Percentiles rank a stretch among this genome's conserved stretches.
phyloP scores from a whole-genome alignment of 2,888 invertebrate species.

The Acanthoscelides obtectus region DNA sequence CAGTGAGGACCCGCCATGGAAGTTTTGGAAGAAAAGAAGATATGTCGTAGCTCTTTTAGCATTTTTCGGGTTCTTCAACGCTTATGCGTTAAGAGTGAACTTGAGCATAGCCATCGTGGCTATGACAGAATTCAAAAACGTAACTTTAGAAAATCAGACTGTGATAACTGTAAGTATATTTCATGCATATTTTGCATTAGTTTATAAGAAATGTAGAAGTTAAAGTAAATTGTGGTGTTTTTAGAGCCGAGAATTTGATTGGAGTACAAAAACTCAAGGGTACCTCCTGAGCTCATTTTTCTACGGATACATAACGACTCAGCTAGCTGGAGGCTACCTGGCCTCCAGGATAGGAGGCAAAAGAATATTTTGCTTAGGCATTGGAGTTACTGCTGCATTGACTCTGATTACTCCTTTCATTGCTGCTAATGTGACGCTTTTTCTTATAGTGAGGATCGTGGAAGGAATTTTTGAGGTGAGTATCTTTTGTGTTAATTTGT shows the following conservation, averaged over 20 bases:
- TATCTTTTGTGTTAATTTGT: too few species aligned
- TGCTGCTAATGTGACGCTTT: slow-evolving; percentile 64
- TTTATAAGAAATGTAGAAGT: too few species aligned
- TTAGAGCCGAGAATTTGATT: slow-evolving; percentile 71
- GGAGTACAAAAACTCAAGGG: slow-evolving; percentile 75
- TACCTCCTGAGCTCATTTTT: slow-evolving; percentile 82
- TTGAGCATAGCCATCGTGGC: slow-evolving; percentile 90
- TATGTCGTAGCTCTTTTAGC: slow-evolving; percentile 72
- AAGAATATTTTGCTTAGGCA: slow-evolving; percentile 72
- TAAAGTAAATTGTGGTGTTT: slow-evolving; percentile 2
- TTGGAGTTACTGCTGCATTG: slow-evolving; percentile 71
- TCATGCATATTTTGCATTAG: neutral
- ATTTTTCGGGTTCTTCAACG: slow-evolving; percentile 81
- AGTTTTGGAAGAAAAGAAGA: slow-evolving; percentile 69
- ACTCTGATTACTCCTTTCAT: slow-evolving; percentile 77
- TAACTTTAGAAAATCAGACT: slow-evolving; percentile 60
- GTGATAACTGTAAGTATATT: slow-evolving; percentile 52
- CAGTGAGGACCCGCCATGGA: slow-evolving; percentile 48
- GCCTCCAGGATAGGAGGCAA: slow-evolving; percentile 83
- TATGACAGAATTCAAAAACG: slow-evolving; percentile 73
- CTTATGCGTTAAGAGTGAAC: slow-evolving; percentile 80
- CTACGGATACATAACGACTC: slow-evolving; percentile 83
- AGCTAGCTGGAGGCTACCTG: slow-evolving; percentile 78
- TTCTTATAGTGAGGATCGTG: slow-evolving; percentile 61
- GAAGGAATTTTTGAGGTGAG: slow-evolving; percentile 39